A percentile compares a stretch with the other conserved stretches of the same genome.
phyloP scores from a whole-genome alignment of 2,113 vertebrate genomes.

The Pithys albifrons region DNA sequence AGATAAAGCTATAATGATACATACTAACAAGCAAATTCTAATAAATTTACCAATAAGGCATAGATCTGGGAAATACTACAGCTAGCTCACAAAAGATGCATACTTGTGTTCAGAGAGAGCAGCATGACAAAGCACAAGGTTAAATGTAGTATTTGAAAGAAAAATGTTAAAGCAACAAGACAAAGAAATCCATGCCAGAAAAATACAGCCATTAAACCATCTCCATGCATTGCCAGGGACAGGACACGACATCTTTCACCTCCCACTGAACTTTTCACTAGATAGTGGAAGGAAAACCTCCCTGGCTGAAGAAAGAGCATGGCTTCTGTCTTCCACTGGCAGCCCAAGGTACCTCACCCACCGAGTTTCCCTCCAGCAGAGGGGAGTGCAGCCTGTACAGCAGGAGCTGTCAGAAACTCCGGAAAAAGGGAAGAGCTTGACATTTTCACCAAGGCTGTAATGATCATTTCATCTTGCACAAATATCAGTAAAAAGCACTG shows the following conservation, averaged over 20 bases:
- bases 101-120: neutral
- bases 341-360: neutral
- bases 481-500: neutral
- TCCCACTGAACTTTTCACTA: neutral
- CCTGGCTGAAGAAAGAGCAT: neutral
- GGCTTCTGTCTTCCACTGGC: neutral
- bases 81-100: neutral
- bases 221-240: neutral
- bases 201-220: neutral
- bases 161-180: neutral
- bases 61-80: neutral
- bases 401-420: neutral
- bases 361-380: constrained; percentile 44
- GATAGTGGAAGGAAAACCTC: neutral
- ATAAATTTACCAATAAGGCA: neutral
- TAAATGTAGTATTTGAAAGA: neutral
- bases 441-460: neutral
- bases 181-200: neutral
- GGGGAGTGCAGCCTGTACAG: constrained; percentile 45
- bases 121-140: constrained; percentile 31
- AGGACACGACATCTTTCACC: neutral
- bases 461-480: neutral
- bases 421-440: neutral
- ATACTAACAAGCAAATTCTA: neutral
- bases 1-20: neutral